Percentiles rank a stretch among this genome's conserved stretches.
Evolutionary conservation across 2,113 vertebrate species (phyloP).

Genomic region (Syngnathus typhle): DNA sequence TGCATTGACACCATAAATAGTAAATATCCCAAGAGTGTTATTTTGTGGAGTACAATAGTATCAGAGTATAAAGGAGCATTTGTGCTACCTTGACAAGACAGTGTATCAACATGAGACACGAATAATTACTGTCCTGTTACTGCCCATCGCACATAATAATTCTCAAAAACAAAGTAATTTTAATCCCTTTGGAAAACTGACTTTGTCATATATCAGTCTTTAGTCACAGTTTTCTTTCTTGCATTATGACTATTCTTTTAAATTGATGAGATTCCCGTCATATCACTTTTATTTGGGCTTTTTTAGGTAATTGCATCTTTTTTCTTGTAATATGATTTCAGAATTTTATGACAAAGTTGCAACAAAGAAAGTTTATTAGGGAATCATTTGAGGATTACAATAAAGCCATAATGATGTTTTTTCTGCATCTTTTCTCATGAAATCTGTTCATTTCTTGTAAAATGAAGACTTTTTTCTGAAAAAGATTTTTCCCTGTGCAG

Average conservation of each 20-base stretch:
- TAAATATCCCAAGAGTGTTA: not conserved
- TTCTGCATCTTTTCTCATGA: not conserved
- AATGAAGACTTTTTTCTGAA: not conserved
- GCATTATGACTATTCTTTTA: no score
- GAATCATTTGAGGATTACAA: not conserved
- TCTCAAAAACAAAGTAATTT: not conserved
- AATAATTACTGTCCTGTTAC: not conserved
- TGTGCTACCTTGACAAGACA: not conserved
- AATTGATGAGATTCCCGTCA: not conserved
- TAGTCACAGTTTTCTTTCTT: no score
- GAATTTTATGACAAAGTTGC: not conserved
- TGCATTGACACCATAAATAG: not conserved
- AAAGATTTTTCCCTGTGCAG: not conserved
- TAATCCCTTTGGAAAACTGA: not conserved
- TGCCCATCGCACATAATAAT: no score
- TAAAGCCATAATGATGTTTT: not conserved
- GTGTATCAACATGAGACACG: not conserved
- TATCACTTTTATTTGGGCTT: not conserved
- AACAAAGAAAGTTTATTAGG: not conserved
- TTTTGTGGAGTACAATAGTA: not conserved
- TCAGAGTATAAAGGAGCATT: not conserved
- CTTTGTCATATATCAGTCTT: not conserved
- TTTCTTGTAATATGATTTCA: not conserved
- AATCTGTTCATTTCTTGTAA: not conserved
- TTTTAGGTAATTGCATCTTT: not conserved